Conservation (phyloP, 2,888 invertebrate genomes). For the Dascillus cervinus region DNA sequence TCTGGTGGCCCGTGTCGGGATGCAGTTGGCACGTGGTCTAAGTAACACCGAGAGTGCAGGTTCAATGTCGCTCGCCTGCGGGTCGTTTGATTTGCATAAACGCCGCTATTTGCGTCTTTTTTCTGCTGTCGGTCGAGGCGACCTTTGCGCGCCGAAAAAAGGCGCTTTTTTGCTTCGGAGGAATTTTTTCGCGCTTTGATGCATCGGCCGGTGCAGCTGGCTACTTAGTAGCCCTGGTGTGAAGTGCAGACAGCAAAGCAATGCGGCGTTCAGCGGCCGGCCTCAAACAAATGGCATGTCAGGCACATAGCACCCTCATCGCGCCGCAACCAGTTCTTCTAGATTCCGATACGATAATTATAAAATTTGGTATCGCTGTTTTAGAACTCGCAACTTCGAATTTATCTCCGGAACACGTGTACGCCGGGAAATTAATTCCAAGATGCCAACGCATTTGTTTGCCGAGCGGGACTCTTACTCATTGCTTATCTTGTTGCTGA, state of each 20-base stretch:
- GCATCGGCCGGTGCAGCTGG: slow-evolving; percentile 10
- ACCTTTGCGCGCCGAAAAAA: too few relatives aligned
- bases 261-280: slow-evolving; percentile 25
- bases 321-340: slow-evolving; percentile 37
- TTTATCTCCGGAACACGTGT: slow-evolving; percentile 32
- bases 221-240: slow-evolving; percentile 16
- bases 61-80: too few relatives aligned
- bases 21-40: too few relatives aligned
- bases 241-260: slow-evolving; percentile 21
- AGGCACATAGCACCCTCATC: slow-evolving; percentile 31
- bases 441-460: slow-evolving; percentile 30
- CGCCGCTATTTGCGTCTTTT: too few relatives aligned
- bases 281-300: slow-evolving; percentile 36
- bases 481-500: slow-evolving; percentile 6
- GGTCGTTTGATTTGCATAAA: too few relatives aligned
- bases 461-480: slow-evolving; percentile 12
- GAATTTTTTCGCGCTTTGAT: too few relatives aligned
- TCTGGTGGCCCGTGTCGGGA: too few relatives aligned
- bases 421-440: slow-evolving; percentile 29
- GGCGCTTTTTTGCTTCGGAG: too few relatives aligned
- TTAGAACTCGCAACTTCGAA: slow-evolving; percentile 29
- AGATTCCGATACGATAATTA: slow-evolving; percentile 40
- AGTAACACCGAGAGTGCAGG: too few relatives aligned
- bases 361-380: slow-evolving; percentile 39
- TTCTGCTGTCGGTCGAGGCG: too few relatives aligned